Evolutionary conservation across 2,888 invertebrate species (phyloP).

Genomic region (Eupithecia vulgata): DNA sequence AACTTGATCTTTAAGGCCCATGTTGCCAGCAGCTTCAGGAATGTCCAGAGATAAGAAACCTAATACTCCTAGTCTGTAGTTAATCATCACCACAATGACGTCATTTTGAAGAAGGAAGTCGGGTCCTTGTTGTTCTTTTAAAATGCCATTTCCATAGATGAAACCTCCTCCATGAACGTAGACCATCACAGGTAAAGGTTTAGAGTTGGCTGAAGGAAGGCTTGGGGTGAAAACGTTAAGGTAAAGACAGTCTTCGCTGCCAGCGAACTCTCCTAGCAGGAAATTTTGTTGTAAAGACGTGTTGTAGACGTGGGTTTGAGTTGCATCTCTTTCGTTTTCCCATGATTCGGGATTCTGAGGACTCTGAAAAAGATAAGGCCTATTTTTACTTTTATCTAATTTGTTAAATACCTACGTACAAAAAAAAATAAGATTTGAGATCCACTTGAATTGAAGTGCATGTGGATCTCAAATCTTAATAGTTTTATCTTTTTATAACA

Average conservation of each 20-base stretch:
- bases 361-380: conserved; percentile 59
- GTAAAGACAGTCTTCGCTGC: conserved; percentile 70
- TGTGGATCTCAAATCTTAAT: too few species aligned
- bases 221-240: conserved; percentile 67
- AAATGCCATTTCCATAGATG: conserved; percentile 59
- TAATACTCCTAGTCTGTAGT: conserved; percentile 69
- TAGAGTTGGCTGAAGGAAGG: conserved; percentile 43
- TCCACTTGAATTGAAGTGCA: too few species aligned
- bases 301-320: conserved; percentile 58
- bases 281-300: conserved; percentile 53
- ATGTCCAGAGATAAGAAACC: conserved; percentile 68
- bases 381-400: too few species aligned
- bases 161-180: conserved; percentile 74
- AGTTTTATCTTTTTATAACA: too few species aligned
- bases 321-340: conserved; percentile 77
- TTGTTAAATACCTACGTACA: too few species aligned
- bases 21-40: conserved; percentile 64
- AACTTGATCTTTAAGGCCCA: conserved; percentile 70
- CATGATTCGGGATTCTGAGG: conserved; percentile 69
- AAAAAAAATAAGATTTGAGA: too few species aligned
- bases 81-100: conserved; percentile 68
- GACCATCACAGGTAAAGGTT: conserved; percentile 61
- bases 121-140: conserved; percentile 52
- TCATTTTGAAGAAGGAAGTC: conserved; percentile 65
- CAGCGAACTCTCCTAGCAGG: conserved; percentile 42